Evolutionary conservation across 2,888 invertebrate genomes (phyloP), one percentile per base, ranked within the genome.

Genomic region (Euplagia quadripunctaria): DNA sequence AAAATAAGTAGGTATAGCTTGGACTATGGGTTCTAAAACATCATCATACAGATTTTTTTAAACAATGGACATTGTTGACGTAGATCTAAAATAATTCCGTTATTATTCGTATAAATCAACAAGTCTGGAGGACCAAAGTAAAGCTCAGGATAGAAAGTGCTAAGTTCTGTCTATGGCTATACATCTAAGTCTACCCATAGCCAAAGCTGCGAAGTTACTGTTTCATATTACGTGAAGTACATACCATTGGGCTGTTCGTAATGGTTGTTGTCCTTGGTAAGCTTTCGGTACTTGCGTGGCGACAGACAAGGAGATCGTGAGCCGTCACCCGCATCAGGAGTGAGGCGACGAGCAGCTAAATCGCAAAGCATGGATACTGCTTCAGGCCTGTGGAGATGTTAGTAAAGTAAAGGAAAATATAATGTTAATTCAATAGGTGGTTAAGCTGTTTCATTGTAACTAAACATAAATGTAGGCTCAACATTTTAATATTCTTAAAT

Each of bases 301-400:
- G 97, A 97, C 74, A 97, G 96, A 82, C 96, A 96, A 5, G 97
- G 97, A 0, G 97, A 97, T 41, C 96, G 93, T 14, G 96, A 94
- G 1, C 93, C 96, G 86, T 94, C 96, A 52, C 86, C 90, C 0
- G 93, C 87, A 84, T 97, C 97, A 6, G 97, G 97, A 12, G 97
- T 97, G 80, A 97, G 96, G 82, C 98, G 97, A 64, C 98, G 96
- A 58, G 97, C 97, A 4, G 98, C 98, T 85, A 98, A 95, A 92
- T 98, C 98, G 89, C 97, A 98, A 69, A 98, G 94, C 97, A 98
- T 98, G 84, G 98, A 98, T 75, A 98, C 97, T 73, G 98, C 98
- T 96, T 98, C 98, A 94, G 98, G 97, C 90, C 98, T 97, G 89
- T 9, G 43, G 16, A 16, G 61, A 61, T 46, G 43, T 46, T 8